A percentile compares a stretch with the other conserved stretches of the same genome.
phyloP scores from a whole-genome alignment of 2,888 invertebrate genomes.

The Unio pictorum region DNA sequence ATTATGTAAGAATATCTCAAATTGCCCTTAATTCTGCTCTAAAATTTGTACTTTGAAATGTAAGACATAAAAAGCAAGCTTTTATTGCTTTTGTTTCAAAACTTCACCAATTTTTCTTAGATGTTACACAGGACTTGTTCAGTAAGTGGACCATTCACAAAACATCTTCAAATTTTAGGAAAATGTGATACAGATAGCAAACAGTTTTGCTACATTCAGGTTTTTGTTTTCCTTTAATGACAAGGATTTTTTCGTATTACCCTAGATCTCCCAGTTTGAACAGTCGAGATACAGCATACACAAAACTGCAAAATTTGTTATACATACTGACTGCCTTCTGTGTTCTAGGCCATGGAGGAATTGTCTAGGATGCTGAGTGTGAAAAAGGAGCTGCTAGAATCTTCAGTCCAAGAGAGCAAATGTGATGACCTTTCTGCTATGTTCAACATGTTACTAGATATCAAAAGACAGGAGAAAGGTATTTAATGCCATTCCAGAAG shows the following conservation, averaged over 20 bases:
- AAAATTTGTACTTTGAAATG: too few relatives aligned
- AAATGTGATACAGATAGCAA: not conserved
- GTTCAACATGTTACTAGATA: slow-evolving; percentile 70
- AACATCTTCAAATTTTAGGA: not conserved
- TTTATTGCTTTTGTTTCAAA: too few relatives aligned
- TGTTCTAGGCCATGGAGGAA: slow-evolving; percentile 63
- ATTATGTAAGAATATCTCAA: too few relatives aligned
- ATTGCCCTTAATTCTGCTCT: too few relatives aligned
- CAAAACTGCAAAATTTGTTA: not conserved
- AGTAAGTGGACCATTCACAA: too few relatives aligned
- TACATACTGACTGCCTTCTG: slow-evolving; percentile 1
- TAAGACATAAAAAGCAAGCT: too few relatives aligned
- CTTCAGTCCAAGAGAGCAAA: slow-evolving; percentile 67
- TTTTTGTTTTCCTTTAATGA: not conserved
- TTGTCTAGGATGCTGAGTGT: slow-evolving; percentile 59
- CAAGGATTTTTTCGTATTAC: too few relatives aligned
- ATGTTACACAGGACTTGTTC: too few relatives aligned
- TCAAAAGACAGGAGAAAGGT: slow-evolving; percentile 64
- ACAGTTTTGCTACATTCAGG: not conserved
- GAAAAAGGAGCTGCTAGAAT: slow-evolving; percentile 61
- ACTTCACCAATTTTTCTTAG: too few relatives aligned
- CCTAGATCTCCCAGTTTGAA: too few relatives aligned
- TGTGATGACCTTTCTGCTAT: slow-evolving; percentile 70
- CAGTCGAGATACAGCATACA: too few relatives aligned
- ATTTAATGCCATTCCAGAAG: not conserved